Base-by-base conservation (phyloP, 35 echinoderm and acorn worm species). In the Strongylocentrotus purpuratus region DNA sequence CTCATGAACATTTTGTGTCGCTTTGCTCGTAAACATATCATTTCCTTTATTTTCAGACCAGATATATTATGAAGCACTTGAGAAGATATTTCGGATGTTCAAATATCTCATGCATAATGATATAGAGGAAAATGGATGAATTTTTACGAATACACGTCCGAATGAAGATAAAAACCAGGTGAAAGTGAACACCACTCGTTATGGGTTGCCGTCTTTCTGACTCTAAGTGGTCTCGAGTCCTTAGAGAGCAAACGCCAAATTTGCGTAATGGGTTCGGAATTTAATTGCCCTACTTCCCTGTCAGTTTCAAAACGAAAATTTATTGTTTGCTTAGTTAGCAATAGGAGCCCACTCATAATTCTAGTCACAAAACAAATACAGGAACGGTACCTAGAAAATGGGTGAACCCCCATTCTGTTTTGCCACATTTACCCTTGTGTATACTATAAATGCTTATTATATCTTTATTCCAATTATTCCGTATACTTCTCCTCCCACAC, bases 271-370 rank as follows among this genome's bases (percentile, higher is more conserved):
- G 65, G 22, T 78, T 78, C 65, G 65, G 65, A 78, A 78, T 78
- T 78, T 78, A 78, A 78, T 78, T 78, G 65, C 65, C 65, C 65
- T 78, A 78, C 65, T 78, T 78, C 65, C 65, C 28, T 78, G 65
- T 78, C 65, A 78, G 65, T 28, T 78, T 3, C 20, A 78, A 78
- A 78, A 78, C 20, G 65, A 78, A 78, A 78, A 78, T 78, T n/a
- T 78, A 78, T 78, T 78, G 65, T 78, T 78, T 78, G 65, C 65
- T 78, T 78, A 78, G 65, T 78, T 78, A 78, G 65, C 25, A 78
- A 78, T 78, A 78, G 65, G 65, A 78, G 65, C 65, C 65, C 65
- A 78, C 65, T 28, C 65, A 78, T 78, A 78, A 78, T 78, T 78
- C 65, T 78, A 78, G 65, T 78, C 65, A 78, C 65, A 22, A 78